These are phyloP conservation scores for Calephelis perditalis DNA, from an alignment of 2,888 invertebrate genomes.

Conservation along the genomic window DNA sequence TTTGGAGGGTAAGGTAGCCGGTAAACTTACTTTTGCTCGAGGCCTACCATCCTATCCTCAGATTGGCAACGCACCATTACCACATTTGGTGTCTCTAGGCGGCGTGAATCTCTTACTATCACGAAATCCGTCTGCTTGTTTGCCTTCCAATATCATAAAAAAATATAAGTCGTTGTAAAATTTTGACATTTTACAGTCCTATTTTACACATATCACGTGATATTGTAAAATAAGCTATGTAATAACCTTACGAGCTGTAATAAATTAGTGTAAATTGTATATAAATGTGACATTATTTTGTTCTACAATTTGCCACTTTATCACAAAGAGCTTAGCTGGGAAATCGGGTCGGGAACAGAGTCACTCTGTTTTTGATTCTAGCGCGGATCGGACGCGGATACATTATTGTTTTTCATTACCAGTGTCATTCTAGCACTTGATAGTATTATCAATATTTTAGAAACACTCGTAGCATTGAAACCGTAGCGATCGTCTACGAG, in stretches of 20 bases:
- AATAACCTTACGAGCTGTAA: neutral
- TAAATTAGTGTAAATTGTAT: constrained; percentile 24
- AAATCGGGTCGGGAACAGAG: constrained; percentile 42
- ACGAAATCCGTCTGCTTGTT: too few relatives aligned
- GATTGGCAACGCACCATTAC: too few relatives aligned
- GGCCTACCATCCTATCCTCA: too few relatives aligned
- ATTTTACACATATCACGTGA: too few relatives aligned
- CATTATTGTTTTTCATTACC: constrained; percentile 27
- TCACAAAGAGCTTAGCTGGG: constrained; percentile 39
- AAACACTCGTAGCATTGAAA: constrained; percentile 47
- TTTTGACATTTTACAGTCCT: too few relatives aligned
- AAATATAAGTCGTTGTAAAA: too few relatives aligned
- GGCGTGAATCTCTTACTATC: too few relatives aligned
- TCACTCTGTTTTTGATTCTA: constrained; percentile 51
- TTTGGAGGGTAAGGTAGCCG: too few relatives aligned
- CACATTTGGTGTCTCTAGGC: too few relatives aligned
- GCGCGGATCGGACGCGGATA: constrained; percentile 52
- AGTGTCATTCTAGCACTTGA: constrained; percentile 34
- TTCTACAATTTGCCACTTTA: constrained; percentile 49
- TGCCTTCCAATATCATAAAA: too few relatives aligned
- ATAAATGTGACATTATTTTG: constrained; percentile 41
- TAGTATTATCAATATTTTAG: constrained; percentile 38
- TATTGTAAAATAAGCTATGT: too few relatives aligned
- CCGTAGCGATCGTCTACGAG: constrained; percentile 56
- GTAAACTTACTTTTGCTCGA: too few relatives aligned